Evolutionary conservation across 2,797 vertebrate genomes (phyloP).

Genomic region (Sphenopsis melanotis): DNA sequence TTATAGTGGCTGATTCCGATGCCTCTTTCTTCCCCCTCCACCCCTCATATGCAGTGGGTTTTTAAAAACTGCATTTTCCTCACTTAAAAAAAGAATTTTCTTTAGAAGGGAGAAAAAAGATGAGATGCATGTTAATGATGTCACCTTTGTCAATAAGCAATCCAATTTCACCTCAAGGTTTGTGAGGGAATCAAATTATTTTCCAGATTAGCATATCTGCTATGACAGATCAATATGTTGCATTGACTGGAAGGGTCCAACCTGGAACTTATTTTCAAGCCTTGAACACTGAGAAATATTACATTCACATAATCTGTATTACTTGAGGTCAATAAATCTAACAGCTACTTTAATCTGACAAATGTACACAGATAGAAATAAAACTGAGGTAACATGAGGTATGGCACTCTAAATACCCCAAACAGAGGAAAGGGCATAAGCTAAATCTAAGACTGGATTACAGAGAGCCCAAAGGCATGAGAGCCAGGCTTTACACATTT

Average conservation of each 20-base stretch:
- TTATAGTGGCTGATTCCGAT: neutral
- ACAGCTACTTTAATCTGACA: slow-evolving; percentile 1
- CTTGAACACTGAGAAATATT: neutral
- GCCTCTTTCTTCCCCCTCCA: neutral
- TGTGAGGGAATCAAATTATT: slow-evolving; percentile 9
- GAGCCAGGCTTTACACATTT: neutral
- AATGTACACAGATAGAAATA: neutral
- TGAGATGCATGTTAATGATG: neutral
- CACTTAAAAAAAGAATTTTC: neutral
- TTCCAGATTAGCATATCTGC: slow-evolving; percentile 20
- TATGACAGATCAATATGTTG: slow-evolving; percentile 17
- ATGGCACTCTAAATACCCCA: neutral
- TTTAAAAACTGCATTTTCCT: neutral
- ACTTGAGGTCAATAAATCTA: neutral
- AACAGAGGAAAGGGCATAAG: neutral
- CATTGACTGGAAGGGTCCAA: slow-evolving; percentile 4
- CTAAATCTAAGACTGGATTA: neutral
- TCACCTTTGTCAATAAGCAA: neutral
- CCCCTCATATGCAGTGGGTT: neutral
- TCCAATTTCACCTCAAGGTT: slow-evolving; percentile 26
- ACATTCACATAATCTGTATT: neutral
- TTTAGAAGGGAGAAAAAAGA: neutral
- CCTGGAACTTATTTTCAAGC: neutral
- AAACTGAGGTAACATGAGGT: neutral
- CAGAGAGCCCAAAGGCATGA: neutral